phyloP scores from a whole-genome alignment of 1,140 invertebrate species.

The Apis dorsata region DNA sequence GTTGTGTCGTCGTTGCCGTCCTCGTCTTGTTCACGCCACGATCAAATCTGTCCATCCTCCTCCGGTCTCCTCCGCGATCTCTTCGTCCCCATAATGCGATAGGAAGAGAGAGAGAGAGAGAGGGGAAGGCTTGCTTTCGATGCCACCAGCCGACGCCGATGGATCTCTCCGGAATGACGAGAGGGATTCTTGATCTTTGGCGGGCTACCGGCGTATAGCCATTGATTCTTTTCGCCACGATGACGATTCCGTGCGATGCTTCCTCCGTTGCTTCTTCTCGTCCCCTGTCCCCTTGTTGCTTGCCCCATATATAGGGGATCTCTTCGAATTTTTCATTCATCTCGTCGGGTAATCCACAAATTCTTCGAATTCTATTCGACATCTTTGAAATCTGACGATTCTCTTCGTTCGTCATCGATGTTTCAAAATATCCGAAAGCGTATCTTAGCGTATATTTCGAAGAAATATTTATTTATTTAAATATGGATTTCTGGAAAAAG shows the following conservation, averaged over 20 bases:
- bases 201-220: constrained; percentile 33
- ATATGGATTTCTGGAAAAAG: too few relatives aligned
- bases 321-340: too few relatives aligned
- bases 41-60: neutral
- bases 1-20: neutral
- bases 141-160: constrained; percentile 40
- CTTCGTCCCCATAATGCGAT: constrained; percentile 56
- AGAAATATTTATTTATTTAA: too few relatives aligned
- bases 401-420: too few relatives aligned
- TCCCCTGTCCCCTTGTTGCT: too few relatives aligned
- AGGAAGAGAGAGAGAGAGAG: constrained; percentile 15
- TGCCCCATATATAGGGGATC: too few relatives aligned
- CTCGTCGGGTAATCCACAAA: too few relatives aligned
- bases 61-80: neutral
- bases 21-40: neutral
- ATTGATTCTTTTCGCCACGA: constrained; percentile 34
- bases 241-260: neutral
- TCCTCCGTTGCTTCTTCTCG: neutral
- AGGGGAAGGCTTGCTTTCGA: neutral
- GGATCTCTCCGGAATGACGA: constrained; percentile 44
- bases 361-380: too few relatives aligned
- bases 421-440: too few relatives aligned
- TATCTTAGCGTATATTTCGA: too few relatives aligned
- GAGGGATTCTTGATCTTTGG: constrained; percentile 45
- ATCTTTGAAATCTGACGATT: too few relatives aligned